Base-by-base conservation (phyloP, 92 coral and sea anemone genomes). In the Pocillopora grandis region DNA sequence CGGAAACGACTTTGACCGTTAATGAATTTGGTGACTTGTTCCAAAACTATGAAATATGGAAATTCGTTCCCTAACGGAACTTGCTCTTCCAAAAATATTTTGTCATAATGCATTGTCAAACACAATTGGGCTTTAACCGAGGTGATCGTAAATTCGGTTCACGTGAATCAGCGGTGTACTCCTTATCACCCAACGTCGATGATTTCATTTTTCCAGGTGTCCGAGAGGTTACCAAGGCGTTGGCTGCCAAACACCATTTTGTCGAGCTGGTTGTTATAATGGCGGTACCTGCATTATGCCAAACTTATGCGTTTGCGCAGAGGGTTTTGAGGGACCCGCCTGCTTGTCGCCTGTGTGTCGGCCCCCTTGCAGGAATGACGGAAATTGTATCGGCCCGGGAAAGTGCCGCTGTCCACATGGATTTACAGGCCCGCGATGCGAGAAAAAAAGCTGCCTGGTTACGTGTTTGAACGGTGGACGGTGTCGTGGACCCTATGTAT, bases 401-500 rank as follows among this genome's bases (percentile, higher is more conserved):
- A 89, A 71, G 57, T 96, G 98, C 81, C 89, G 87, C 84, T 96
- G 98, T 76, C 91, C 77, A 1, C 84, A 61, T 7, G 98, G 98
- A 19, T 94, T 92, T 81, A 84, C 62, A 67, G 98, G 98, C 57
- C 82, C 87, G 0, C 86, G 70, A 75, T 92, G 95, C 73, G 84
- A 92, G 90, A 90, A 91, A 37, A 88, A 62, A 89, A 78, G 84
- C 68, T 96, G 98, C 63, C 73, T 89, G 81, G 89, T 89, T 61
- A 72, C 84, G 19, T 96, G 99, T 84, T 85, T 89, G 37, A 92
- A 96, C 75, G 99, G 96, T 3, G 99, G 99, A 42, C 74, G 87
- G 10, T 96, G 98, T 79, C 80, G 85, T 21, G 93, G 96, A 12
- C 98, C 98, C n/a, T 89, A 81, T 66, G 80, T 72, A 21, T 96